Evolutionary conservation across 1,140 invertebrate species (phyloP).

Genomic region (Plectus sambesii): DNA sequence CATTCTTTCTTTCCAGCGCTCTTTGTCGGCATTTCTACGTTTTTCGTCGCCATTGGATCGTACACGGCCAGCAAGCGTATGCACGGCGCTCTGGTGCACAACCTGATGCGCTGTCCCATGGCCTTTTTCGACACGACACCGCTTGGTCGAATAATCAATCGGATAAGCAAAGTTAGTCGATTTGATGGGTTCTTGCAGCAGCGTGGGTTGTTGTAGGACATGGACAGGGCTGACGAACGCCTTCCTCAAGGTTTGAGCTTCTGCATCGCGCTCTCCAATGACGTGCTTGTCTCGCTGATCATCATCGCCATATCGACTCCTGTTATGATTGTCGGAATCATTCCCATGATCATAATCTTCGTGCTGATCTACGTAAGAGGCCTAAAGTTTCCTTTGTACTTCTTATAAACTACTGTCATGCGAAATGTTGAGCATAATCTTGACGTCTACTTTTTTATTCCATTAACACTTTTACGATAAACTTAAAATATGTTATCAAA

Average conservation of each 20-base stretch:
- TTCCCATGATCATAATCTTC: conserved; percentile 74
- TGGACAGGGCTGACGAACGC: conserved; percentile 50
- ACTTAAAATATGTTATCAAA: too few species aligned
- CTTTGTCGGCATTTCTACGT: conserved; percentile 39
- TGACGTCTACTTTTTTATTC: too few species aligned
- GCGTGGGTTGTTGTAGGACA: conserved; percentile 54
- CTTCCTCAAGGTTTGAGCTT: conserved; percentile 52
- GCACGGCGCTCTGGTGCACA: conserved; percentile 62
- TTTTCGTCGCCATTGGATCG: too few species aligned
- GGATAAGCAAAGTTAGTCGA: conserved; percentile 49
- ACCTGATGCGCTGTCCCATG: conserved; percentile 59
- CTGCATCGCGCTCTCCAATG: conserved; percentile 48
- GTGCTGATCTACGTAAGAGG: conserved; percentile 68
- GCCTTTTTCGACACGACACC: conserved; percentile 58
- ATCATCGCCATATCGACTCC: conserved; percentile 82
- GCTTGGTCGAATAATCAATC: conserved; percentile 63
- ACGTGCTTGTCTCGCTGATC: conserved; percentile 55
- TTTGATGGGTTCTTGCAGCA: too few species aligned
- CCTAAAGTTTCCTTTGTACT: too few species aligned
- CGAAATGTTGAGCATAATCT: too few species aligned
- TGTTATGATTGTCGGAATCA: conserved; percentile 65
- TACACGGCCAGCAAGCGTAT: too few species aligned
- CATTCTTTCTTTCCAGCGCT: too few species aligned
- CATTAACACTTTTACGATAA: too few species aligned
- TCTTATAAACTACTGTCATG: too few species aligned